Evolutionary conservation across 2,888 invertebrate genomes (phyloP).

Genomic region (Acleris literana): DNA sequence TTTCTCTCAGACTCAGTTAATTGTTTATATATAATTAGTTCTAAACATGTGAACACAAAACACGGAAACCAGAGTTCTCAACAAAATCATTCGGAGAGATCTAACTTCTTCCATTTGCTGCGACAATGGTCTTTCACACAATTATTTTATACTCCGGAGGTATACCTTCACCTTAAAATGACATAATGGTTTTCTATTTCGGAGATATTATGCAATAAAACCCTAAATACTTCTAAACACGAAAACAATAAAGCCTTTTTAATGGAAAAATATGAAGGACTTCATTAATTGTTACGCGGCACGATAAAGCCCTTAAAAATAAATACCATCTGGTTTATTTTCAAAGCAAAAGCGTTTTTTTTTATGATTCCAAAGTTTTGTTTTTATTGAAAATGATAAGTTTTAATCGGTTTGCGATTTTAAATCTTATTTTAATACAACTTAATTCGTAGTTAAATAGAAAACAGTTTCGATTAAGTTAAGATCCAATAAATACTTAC

Average conservation of each 20-base stretch:
- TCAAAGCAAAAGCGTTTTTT: too few relatives aligned
- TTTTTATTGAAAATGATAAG: too few relatives aligned
- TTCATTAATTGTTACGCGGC: neutral
- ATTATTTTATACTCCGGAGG: slow-evolving; percentile 48
- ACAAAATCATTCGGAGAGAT: slow-evolving; percentile 24
- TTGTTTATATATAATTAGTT: slow-evolving; percentile 19
- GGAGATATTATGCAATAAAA: slow-evolving; percentile 7
- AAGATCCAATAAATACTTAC: too few relatives aligned
- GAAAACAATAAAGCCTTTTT: slow-evolving; percentile 10
- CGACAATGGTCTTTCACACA: slow-evolving; percentile 69
- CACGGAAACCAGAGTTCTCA: slow-evolving; percentile 28
- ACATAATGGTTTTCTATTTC: slow-evolving; percentile 23
- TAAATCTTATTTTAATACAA: too few relatives aligned
- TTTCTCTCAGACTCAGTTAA: neutral
- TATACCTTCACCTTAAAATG: slow-evolving; percentile 28
- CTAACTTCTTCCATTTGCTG: slow-evolving; percentile 10
- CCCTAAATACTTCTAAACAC: slow-evolving; percentile 8
- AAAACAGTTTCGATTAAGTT: too few relatives aligned
- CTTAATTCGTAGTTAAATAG: too few relatives aligned
- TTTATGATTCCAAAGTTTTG: too few relatives aligned
- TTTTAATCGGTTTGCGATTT: too few relatives aligned
- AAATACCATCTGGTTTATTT: neutral
- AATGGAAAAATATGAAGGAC: neutral
- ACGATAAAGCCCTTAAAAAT: too few relatives aligned
- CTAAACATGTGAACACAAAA: slow-evolving; percentile 20